Evolutionary conservation across 2,888 invertebrate genomes (phyloP), one percentile per base, ranked within the genome.

Genomic region (Neoaliturus tenellus): DNA sequence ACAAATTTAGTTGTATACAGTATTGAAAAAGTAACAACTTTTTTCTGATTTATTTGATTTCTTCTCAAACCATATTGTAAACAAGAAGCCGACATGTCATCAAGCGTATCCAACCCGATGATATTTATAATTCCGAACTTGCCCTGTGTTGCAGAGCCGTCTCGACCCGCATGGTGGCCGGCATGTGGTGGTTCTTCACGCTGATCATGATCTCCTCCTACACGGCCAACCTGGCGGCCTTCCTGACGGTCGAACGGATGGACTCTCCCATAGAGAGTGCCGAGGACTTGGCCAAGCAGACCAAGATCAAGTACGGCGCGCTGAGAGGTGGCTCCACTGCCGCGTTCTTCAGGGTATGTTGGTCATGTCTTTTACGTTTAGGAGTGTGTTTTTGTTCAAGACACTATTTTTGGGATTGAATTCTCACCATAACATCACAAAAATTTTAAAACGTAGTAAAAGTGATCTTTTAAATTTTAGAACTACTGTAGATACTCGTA

Each of bases 141-240:
- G 8, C 6, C 20, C 28, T 14, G 4, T 62, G 62, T 69, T 89
- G 51, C 90, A 96, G 97, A 91, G 97, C 97, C 58, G 95, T 96
- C 17, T 97, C 97, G 0, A 97, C 97, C 0, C 92, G 98, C 86
- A 95, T 97, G 94, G 95, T 97, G 12, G 97, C 96, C 1, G 97
- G 97, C 48, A 97, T 97, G 94, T 97, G 97, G 96, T 98, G 98
- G 98, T 98, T 98, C 91, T 98, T 98, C 91, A 97, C 97, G 0
- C 91, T 98, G 73, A 98, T 98, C 88, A 98, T 98, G 96, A 98
- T 98, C 87, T 98, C 98, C 0, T 98, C 98, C 8, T 98, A 98
- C 91, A 98, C 98, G 25, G 98, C 98, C 82, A 98, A 98, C 91
- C 92, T 98, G 88, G 98, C 98, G 71, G 98, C 98, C 10, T 98